phyloP scores from a whole-genome alignment of 2,113 vertebrate genomes.

The Sylvietta virens region DNA sequence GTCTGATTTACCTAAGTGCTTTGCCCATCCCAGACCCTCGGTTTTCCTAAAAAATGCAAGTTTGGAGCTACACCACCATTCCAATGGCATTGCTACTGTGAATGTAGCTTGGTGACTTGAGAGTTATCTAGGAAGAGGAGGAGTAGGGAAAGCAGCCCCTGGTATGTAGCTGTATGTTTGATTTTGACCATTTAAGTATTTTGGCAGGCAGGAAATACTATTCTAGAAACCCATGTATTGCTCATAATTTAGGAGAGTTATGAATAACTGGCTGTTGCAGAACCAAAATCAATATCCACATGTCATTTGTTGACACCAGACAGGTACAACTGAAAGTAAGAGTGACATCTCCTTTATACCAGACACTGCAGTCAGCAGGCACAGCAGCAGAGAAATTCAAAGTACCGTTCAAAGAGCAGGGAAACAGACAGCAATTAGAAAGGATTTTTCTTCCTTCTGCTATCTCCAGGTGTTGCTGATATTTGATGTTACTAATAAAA shows the following conservation, averaged over 20 bases:
- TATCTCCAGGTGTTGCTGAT: not conserved
- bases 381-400: not conserved
- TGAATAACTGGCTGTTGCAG: not conserved
- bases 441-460: not conserved
- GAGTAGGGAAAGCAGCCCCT: not conserved
- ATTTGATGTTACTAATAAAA: not conserved
- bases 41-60: not conserved
- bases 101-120: not conserved
- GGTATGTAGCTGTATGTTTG: not conserved
- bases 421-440: not conserved
- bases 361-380: not conserved
- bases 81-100: not conserved
- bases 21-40: not conserved
- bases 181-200: not conserved
- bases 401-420: not conserved
- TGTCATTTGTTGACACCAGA: not conserved
- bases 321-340: not conserved
- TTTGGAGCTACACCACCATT: not conserved
- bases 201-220: not conserved
- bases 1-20: not conserved
- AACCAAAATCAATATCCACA: not conserved
- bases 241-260: not conserved
- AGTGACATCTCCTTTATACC: slow-evolving; percentile 26
- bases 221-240: not conserved
- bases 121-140: not conserved